Evolutionary conservation across 2,113 vertebrate genomes (phyloP), one percentile per base, ranked within the genome.

Genomic region (Crocuta crocuta): DNA sequence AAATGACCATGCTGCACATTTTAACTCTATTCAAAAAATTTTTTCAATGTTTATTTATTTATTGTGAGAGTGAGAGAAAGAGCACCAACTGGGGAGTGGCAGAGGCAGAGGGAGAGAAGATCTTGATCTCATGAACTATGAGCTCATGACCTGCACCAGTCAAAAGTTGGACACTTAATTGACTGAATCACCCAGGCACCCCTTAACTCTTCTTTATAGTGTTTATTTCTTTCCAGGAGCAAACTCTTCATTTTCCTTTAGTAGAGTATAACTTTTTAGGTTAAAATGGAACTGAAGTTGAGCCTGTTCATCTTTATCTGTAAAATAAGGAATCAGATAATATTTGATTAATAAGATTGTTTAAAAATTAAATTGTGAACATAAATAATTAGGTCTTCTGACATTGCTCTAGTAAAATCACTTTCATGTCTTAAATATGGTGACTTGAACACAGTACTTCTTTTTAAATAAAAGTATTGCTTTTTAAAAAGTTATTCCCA

Each of bases 331-430:
- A 55, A 24, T 63, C 82, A 24, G 4, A 48, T 76, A 68, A 35
- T 88, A 87, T 78, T 88, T 86, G 87, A 39, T 17, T 58, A 84
- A 76, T 74, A 82, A 2, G 26, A 48, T 78, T 53, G 4, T 35
- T 95, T 94, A 84, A 85, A 61, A 91, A 61, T 91, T 91, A 78
- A 91, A 45, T 90, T 94, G 45, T 81, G 43, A 91, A 81, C 23
- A 9, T 23, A 39, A 45, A 71, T 4, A 89, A 21, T 35, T 90
- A 79, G 31, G 13, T 0, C 71, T 24, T 91, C 16, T 35, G 12
- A 65, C 73, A 95, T 90, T 97, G 66, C 19, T 93, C 9, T 82
- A 50, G 45, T 79, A 83, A 87, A 68, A 21, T 35, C n/a, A 83
- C 16, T 88, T 70, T 71, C 11, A 58, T 97, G 39, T 82, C 28